These are phyloP conservation scores for Esperia sulphurella DNA, from an alignment of 2,888 invertebrate genomes.

Conservation along the genomic window DNA sequence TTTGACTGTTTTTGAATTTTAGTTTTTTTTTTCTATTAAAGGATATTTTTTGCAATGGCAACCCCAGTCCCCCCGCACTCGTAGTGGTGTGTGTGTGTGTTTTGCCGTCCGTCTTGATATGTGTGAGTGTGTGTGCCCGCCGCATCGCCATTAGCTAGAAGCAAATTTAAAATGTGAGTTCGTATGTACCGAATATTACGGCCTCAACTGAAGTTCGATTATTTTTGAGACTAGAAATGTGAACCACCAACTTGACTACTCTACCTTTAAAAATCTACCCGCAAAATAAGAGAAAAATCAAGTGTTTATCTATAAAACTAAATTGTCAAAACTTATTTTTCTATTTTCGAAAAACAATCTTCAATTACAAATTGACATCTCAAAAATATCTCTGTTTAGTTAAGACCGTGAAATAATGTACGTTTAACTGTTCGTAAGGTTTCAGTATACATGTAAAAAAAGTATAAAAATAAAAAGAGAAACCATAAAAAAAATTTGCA, in stretches of 20 bases:
- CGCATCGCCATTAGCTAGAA: slow-evolving; percentile 74
- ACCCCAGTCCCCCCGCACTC: slow-evolving; percentile 51
- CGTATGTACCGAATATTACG: slow-evolving; percentile 35
- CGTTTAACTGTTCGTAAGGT: not conserved
- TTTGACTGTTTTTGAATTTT: not conserved
- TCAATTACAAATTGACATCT: too few species aligned
- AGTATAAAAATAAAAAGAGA: slow-evolving; percentile 1
- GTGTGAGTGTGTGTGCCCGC: slow-evolving; percentile 72
- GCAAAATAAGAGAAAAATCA: too few species aligned
- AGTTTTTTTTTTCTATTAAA: not conserved
- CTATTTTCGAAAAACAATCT: too few species aligned
- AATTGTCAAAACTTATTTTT: not conserved
- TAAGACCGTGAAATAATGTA: not conserved
- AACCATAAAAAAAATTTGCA: slow-evolving; percentile 22
- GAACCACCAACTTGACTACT: too few species aligned
- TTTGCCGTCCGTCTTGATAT: slow-evolving; percentile 74
- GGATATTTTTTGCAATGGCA: slow-evolving; percentile 44
- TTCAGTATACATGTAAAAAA: not conserved
- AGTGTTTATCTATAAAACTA: too few species aligned
- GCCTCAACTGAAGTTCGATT: slow-evolving; percentile 4
- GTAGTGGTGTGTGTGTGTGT: slow-evolving; percentile 68
- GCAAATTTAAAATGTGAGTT: slow-evolving; percentile 68
- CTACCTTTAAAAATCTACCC: too few species aligned
- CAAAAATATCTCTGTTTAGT: not conserved
- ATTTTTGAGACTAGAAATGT: not conserved